Evolutionary conservation across 2,888 invertebrate genomes (phyloP), one percentile per base, ranked within the genome.

Genomic region (Nomada ruficornis): DNA sequence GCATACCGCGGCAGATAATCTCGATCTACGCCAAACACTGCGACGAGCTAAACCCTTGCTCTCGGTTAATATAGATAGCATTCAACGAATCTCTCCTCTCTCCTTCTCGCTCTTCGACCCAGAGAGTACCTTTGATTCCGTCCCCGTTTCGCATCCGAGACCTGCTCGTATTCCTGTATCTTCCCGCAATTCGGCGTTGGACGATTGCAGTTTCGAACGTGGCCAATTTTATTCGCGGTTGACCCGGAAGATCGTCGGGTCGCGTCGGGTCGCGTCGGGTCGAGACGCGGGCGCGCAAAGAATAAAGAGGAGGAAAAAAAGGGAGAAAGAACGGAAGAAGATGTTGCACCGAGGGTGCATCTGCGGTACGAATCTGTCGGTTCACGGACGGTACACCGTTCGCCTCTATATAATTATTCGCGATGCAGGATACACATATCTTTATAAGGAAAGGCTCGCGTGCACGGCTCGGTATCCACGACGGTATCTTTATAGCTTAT

Each of bases 1-100:
- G 82, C 87, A 88, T 88, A 88, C 87, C 80, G 84, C 83, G 77
- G 68, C 84, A 91, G 92, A 93, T 94, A 92, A 94, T 94, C 93
- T 93, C 90, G 90, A 93, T 93, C 93, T 93, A 92, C 91, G 91
- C 92, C 91, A 92, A 93, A 92, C 93, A 93, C 90, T 90, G 87
- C 85, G 87, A 86, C 85, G 85, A 88, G 86, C 87, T 87, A 90
- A 89, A 89, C 89, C 90, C 90, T 88, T 88, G 77, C 86, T 90
- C 26, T 26, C 89, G 91, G 92, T 93, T 93, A 93, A 94, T 92
- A 91, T 90, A 93, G 94, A 94, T 94, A 93, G 90, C 92, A 93
- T 93, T 93, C 91, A 92, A 89, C 88, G 86, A 86, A 80, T 75
- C 69, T 60, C 69, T 60, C 69, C 57, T 23, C 60, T 57, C 52